Base-by-base conservation (phyloP, 1,140 invertebrate species). In the Hypsibius dujardini region DNA sequence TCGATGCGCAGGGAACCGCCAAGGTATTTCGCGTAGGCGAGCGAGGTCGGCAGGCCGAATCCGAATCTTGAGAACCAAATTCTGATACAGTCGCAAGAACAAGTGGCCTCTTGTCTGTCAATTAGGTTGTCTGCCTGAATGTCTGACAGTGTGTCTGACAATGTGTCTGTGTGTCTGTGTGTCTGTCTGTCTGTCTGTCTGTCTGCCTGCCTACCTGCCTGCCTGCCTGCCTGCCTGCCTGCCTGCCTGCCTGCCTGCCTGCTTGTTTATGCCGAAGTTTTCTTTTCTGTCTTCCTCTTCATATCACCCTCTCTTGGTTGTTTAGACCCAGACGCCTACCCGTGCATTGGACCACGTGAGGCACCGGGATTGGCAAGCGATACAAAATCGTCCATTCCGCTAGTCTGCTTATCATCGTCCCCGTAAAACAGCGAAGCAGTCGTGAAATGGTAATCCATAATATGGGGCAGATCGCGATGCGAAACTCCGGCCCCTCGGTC, bases 401-500 rank as follows among this genome's bases (percentile, higher is more conserved):
- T 78, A 74, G 79, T 73, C 14, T 74, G 75, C 47, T 78, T 72
- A 40, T 77, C 71, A 72, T 76, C 71, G 46, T 79, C 77, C 47
- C 46, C 72, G 1, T 74, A 76, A 47, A 74, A 76, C n/a, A 73
- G 72, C 70, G 80, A 79, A 15, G 81, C 79, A 40, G 84, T 84
- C 7, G 83, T 83, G 75, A 84, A 85, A 74, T 84, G 84, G 75
- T 85, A 85, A 70, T 84, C 79, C 75, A 82, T 82, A 7, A 84
- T 80, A 59, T 80, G 79, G 3, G 79, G 75, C 3, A 81, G 73
- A 1, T 83, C 73, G 56, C 81, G 76, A 75, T 84, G 83, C 47
- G 80, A 78, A 70, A 85, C 84, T 15, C 84, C 84, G 73, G 82
- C 82, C n/a, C 84, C 84, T 70, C 83, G 77, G 74, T 85, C 84